These are phyloP conservation scores for Diarsia mendica DNA, from an alignment of 2,888 invertebrate genomes.

Conservation along the genomic window DNA sequence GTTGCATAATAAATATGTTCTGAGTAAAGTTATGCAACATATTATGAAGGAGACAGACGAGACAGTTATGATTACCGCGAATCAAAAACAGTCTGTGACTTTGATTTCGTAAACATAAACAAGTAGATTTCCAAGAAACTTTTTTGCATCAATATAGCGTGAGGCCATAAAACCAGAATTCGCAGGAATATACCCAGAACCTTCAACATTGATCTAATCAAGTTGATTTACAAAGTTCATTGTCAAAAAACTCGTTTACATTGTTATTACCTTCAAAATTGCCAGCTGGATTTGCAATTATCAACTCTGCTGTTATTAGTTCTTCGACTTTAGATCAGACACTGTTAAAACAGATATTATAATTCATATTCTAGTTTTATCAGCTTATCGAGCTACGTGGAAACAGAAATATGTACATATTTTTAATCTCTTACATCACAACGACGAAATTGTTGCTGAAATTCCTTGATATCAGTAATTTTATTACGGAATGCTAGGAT, in stretches of 20 bases:
- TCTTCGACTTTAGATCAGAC: conserved; percentile 31
- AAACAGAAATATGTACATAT: not conserved
- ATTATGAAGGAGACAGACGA: not conserved
- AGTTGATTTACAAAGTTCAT: conserved; percentile 37
- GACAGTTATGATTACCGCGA: conserved; percentile 1
- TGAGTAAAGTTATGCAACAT: conserved; percentile 10
- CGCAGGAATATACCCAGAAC: conserved; percentile 24
- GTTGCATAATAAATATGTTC: not conserved
- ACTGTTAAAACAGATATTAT: conserved; percentile 24
- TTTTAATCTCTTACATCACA: conserved; percentile 31
- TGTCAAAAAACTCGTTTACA: conserved; percentile 34
- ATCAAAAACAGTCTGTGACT: not conserved
- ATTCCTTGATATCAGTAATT: conserved; percentile 26
- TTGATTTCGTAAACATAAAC: conserved; percentile 22
- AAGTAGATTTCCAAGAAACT: conserved; percentile 18
- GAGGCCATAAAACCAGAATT: not conserved
- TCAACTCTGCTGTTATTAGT: not conserved
- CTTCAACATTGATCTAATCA: conserved; percentile 22
- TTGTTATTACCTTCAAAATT: conserved; percentile 28
- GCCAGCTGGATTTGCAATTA: conserved; percentile 32
- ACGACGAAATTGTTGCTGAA: conserved; percentile 9
- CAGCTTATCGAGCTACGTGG: conserved; percentile 23
- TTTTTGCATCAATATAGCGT: conserved; percentile 9
- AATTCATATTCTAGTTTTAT: conserved; percentile 27
- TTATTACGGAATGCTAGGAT: conserved; percentile 19